Percentiles rank a stretch among this genome's conserved stretches.
Evolutionary conservation across 2,888 invertebrate genomes (phyloP).

Genomic region (Pasiphila rectangulata): DNA sequence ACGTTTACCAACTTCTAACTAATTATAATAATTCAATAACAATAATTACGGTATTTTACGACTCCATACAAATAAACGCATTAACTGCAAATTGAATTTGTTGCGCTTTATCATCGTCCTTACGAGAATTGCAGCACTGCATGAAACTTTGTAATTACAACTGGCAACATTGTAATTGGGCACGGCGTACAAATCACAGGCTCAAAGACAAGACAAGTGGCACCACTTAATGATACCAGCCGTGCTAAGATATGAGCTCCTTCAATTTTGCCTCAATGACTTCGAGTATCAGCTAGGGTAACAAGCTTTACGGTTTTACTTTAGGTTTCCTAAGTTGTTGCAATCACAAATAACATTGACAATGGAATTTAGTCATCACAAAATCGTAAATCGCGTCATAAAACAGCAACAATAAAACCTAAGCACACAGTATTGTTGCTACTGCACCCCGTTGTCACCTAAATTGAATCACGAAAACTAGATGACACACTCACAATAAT

Average conservation of each 20-base stretch:
- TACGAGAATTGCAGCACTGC: conserved; percentile 7
- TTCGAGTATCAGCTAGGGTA: conserved; percentile 9
- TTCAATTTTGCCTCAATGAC: conserved; percentile 32
- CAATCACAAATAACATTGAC: too few species aligned
- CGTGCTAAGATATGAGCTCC: conserved; percentile 36
- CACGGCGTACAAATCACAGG: conserved; percentile 24
- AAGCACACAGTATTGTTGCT: too few species aligned
- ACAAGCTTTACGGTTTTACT: conserved; percentile 12
- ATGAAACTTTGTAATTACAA: conserved; percentile 9
- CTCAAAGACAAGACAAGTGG: conserved; percentile 28
- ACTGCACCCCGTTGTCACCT: too few species aligned
- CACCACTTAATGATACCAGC: conserved; percentile 34
- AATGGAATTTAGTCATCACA: too few species aligned
- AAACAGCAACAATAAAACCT: not conserved
- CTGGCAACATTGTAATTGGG: conserved; percentile 17
- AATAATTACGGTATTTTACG: conserved; percentile 4
- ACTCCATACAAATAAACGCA: too few species aligned
- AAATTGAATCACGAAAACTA: too few species aligned
- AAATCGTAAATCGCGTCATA: not conserved
- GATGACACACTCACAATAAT: too few species aligned
- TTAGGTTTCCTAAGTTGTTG: not conserved
- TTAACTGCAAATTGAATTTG: conserved; percentile 4
- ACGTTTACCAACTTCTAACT: not conserved
- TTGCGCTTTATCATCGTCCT: conserved; percentile 1
- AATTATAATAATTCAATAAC: not conserved